These are phyloP conservation scores for Taeniopygia guttata DNA, from an alignment of 2,797 vertebrate genomes.

Conservation along the genomic window DNA sequence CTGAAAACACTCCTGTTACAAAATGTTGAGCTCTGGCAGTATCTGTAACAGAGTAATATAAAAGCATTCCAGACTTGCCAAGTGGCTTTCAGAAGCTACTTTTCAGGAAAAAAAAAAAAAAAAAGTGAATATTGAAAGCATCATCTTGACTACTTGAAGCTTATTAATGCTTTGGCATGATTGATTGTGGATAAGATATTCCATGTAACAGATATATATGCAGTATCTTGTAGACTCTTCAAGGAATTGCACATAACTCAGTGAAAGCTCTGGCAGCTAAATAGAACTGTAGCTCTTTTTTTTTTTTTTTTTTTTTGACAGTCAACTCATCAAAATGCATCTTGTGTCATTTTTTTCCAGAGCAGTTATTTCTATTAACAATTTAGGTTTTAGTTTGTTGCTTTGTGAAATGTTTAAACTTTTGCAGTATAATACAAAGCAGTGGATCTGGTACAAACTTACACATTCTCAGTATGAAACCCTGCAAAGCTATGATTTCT, in stretches of 20 bases:
- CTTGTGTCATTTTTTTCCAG: not conserved
- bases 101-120: not conserved
- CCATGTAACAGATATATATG: not conserved
- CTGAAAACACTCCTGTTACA: not conserved
- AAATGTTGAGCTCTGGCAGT: not conserved
- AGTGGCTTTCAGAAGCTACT: not conserved
- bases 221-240: not conserved
- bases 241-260: not conserved
- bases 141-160: not conserved
- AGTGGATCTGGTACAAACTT: not conserved
- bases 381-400: not conserved
- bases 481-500: not conserved
- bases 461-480: not conserved
- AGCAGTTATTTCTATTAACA: not conserved
- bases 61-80: not conserved
- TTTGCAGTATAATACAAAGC: not conserved
- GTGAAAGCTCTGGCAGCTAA: not conserved
- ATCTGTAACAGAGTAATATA: not conserved
- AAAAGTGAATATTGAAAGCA: not conserved
- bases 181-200: not conserved
- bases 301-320: not conserved
- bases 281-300: not conserved
- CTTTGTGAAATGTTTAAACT: not conserved
- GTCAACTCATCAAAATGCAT: not conserved
- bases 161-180: not conserved